Evolutionary conservation across 2,888 invertebrate species (phyloP).

Genomic region (Salticus scenicus): DNA sequence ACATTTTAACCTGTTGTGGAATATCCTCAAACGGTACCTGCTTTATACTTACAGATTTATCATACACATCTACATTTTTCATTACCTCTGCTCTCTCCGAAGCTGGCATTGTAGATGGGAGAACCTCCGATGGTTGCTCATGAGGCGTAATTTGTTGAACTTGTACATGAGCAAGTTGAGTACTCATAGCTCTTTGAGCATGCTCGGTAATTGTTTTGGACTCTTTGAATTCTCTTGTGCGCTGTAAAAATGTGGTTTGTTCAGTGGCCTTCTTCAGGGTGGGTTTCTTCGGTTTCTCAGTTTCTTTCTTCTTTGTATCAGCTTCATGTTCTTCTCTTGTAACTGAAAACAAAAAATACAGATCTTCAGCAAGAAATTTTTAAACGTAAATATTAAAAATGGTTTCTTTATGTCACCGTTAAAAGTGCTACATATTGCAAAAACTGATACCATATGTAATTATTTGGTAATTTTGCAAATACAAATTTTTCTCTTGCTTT

Average conservation of each 20-base stretch:
- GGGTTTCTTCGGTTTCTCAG: constrained; percentile 41
- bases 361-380: too few relatives aligned
- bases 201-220: constrained; percentile 77
- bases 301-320: constrained; percentile 46
- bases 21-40: constrained; percentile 48
- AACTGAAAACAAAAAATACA: constrained; percentile 26
- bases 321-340: constrained; percentile 72
- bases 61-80: constrained; percentile 51
- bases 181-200: constrained; percentile 79
- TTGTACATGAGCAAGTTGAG: constrained; percentile 82
- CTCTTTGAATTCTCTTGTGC: constrained; percentile 43
- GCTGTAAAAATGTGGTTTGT: constrained; percentile 32
- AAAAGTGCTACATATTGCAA: too few relatives aligned
- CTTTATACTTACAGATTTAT: constrained; percentile 45
- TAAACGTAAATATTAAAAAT: too few relatives aligned
- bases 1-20: constrained; percentile 49
- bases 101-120: constrained; percentile 70
- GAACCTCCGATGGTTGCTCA: constrained; percentile 77
- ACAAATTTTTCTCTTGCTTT: too few relatives aligned
- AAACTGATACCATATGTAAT: too few relatives aligned
- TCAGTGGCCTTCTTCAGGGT: constrained; percentile 47
- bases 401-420: too few relatives aligned
- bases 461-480: too few relatives aligned
- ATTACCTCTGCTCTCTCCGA: constrained; percentile 67
- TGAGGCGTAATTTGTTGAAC: constrained; percentile 74